These are phyloP conservation scores for Mus pahari DNA, from an alignment of 2,113 vertebrate species.

Conservation along the genomic window DNA sequence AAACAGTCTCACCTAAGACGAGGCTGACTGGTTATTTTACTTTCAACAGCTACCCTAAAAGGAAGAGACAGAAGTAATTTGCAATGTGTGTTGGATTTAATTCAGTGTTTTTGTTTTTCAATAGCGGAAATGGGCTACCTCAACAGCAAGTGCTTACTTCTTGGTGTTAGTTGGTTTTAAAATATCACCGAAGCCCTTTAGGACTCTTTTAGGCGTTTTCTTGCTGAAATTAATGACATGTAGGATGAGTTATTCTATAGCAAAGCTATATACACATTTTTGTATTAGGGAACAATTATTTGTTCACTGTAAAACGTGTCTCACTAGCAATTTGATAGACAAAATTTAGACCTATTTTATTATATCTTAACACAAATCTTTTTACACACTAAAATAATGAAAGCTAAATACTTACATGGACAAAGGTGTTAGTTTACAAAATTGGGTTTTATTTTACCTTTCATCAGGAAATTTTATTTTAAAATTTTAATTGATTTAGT, in stretches of 20 bases:
- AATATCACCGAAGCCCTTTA: constrained; percentile 20
- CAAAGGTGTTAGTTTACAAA: constrained; percentile 21
- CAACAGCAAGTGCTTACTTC: constrained; percentile 34
- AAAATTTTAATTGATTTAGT: constrained; percentile 35
- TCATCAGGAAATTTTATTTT: constrained; percentile 13
- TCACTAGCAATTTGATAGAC: constrained; percentile 12
- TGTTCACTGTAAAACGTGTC: not conserved
- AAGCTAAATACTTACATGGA: not conserved
- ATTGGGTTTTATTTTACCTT: constrained; percentile 29
- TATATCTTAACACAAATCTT: not conserved
- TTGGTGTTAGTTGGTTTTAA: constrained; percentile 35
- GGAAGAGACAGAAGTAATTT: constrained; percentile 77
- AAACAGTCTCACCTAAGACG: constrained; percentile 84
- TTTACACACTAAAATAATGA: not conserved
- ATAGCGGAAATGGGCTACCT: constrained; percentile 56
- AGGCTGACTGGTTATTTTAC: constrained; percentile 83
- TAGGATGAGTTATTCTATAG: not conserved
- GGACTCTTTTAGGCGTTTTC: constrained; percentile 24
- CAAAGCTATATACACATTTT: constrained; percentile 44
- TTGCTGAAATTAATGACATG: constrained; percentile 26
- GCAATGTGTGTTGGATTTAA: constrained; percentile 63
- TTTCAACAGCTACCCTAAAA: constrained; percentile 80
- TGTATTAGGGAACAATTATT: not conserved
- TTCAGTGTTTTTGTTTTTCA: constrained; percentile 69
- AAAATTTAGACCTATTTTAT: not conserved